phyloP scores from a whole-genome alignment of 1,140 invertebrate genomes.

The Arion vulgaris region DNA sequence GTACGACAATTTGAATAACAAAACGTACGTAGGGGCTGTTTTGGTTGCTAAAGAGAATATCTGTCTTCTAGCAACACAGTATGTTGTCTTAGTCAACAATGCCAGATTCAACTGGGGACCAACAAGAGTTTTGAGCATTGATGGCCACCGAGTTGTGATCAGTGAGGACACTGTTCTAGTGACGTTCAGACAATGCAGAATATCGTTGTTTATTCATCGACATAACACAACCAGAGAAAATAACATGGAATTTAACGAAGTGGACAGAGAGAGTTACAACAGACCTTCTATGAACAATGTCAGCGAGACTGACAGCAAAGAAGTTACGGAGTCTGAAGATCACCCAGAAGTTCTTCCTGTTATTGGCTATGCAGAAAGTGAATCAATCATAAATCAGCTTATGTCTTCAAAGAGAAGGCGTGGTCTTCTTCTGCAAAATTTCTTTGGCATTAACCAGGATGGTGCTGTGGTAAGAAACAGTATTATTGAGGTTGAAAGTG shows the following conservation, averaged over 20 bases:
- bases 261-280: not conserved
- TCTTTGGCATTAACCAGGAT: constrained; percentile 20
- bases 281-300: not conserved
- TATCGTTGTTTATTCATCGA: constrained; percentile 9
- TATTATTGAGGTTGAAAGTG: constrained; percentile 4
- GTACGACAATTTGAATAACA: constrained; percentile 16
- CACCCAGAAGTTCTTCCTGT: not conserved
- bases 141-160: constrained; percentile 23
- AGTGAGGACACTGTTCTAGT: constrained; percentile 14
- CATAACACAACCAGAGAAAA: not conserved
- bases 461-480: not conserved
- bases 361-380: not conserved
- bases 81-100: constrained; percentile 27
- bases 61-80: constrained; percentile 24
- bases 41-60: constrained; percentile 20
- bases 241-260: not conserved
- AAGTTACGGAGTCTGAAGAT: not conserved
- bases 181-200: constrained; percentile 7
- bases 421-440: constrained; percentile 11
- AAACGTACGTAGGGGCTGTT: constrained; percentile 31
- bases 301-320: not conserved
- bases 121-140: not conserved
- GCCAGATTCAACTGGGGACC: constrained; percentile 18
- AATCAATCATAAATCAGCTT: not conserved
- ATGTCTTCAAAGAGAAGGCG: constrained; percentile 19